These are phyloP conservation scores for Synaphobranchus kaupii DNA, from an alignment of 2,797 vertebrate species.

Conservation along the genomic window DNA sequence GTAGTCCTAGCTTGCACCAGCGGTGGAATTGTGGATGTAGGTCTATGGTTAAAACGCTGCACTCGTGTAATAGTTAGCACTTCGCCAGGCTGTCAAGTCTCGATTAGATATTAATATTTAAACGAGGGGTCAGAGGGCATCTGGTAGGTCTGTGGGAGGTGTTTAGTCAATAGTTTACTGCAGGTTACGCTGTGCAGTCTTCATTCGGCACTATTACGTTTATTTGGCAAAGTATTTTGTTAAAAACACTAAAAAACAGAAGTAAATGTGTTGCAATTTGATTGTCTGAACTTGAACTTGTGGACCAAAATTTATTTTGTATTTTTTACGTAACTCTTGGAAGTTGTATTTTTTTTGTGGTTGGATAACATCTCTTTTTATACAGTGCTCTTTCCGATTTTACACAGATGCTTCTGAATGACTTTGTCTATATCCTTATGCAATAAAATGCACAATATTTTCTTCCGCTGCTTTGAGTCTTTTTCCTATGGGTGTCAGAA, in stretches of 20 bases:
- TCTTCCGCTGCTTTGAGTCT: not conserved
- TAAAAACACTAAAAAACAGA: not conserved
- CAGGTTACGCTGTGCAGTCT: not conserved
- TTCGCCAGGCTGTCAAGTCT: no score
- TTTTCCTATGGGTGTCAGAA: not conserved
- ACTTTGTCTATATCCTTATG: not conserved
- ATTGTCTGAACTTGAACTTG: not conserved
- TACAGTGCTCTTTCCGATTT: not conserved
- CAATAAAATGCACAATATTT: not conserved
- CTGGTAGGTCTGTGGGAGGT: no score
- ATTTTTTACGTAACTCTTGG: not conserved
- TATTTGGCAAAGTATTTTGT: not conserved
- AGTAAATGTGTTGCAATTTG: not conserved
- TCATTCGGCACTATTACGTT: not conserved
- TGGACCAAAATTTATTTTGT: not conserved
- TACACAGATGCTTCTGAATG: not conserved
- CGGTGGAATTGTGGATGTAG: no score
- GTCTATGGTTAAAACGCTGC: no score
- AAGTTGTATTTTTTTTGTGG: not conserved
- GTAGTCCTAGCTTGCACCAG: no score
- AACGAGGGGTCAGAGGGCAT: no score
- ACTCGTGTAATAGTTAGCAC: no score
- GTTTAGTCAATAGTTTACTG: not conserved
- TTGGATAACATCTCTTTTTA: not conserved
- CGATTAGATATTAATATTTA: no score